Conservation (phyloP, 2,113 vertebrate genomes). For the Colinus virginianus region DNA sequence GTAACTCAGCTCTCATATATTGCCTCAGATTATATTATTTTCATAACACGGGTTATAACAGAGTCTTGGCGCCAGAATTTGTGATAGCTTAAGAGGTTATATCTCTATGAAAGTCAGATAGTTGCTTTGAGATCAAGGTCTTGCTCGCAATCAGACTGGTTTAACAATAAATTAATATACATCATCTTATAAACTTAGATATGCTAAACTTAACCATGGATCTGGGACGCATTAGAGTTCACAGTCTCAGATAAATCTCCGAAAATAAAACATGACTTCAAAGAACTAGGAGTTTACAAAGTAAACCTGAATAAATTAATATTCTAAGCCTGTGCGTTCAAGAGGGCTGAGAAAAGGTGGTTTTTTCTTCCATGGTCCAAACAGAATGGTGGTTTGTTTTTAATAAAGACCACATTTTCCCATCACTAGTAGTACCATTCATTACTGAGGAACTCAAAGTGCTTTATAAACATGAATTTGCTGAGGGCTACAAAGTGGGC, state of each 20-base stretch:
- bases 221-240: not conserved
- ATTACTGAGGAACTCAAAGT: not conserved
- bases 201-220: not conserved
- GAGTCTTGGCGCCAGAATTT: conserved; percentile 26
- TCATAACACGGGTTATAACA: conserved; percentile 43
- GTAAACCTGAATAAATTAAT: not conserved
- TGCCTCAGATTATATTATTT: conserved; percentile 43
- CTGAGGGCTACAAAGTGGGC: not conserved
- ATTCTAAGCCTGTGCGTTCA: not conserved
- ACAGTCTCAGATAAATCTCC: not conserved
- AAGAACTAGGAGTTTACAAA: not conserved
- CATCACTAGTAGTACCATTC: not conserved
- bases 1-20: conserved; percentile 1
- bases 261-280: conserved; percentile 1
- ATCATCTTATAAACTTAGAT: not conserved
- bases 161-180: not conserved
- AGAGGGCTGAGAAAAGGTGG: not conserved
- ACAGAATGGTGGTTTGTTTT: not conserved
- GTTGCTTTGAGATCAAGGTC: not conserved
- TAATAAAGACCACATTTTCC: not conserved
- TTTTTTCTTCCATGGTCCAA: rapidly evolving
- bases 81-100: not conserved
- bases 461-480: not conserved
- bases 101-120: not conserved
- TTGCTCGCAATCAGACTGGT: not conserved